phyloP scores from a whole-genome alignment of 2,888 invertebrate genomes.

The Xylota segnis region DNA sequence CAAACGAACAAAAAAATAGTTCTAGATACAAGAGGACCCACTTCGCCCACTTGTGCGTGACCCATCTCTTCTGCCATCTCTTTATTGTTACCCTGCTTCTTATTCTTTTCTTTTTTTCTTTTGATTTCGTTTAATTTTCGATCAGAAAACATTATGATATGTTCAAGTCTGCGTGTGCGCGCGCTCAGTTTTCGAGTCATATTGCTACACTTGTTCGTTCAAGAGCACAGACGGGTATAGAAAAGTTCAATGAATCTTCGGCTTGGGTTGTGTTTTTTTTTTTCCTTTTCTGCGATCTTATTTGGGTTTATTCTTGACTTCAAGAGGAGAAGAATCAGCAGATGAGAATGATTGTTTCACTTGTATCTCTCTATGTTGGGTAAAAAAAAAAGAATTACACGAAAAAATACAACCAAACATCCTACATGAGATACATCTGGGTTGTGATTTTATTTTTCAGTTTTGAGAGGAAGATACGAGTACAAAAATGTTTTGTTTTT shows the following conservation, averaged over 20 bases:
- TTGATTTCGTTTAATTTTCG: slow-evolving; percentile 39
- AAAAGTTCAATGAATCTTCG: slow-evolving; percentile 46
- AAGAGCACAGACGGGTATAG: background rate
- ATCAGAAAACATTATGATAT: slow-evolving; percentile 16
- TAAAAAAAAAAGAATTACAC: slow-evolving; percentile 3
- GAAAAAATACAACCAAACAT: background rate
- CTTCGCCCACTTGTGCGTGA: slow-evolving; percentile 65
- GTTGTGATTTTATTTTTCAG: background rate
- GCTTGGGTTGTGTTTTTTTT: background rate
- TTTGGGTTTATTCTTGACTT: slow-evolving; percentile 36
- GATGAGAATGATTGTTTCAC: slow-evolving; percentile 14
- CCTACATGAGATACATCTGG: slow-evolving; percentile 6
- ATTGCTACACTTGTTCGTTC: slow-evolving; percentile 19
- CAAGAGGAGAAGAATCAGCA: slow-evolving; percentile 11
- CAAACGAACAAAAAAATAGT: slow-evolving; percentile 26
- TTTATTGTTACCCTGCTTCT: slow-evolving; percentile 28
- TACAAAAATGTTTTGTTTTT: too few species aligned
- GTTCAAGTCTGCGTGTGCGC: slow-evolving; percentile 24
- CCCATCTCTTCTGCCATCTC: slow-evolving; percentile 35
- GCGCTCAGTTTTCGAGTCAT: slow-evolving; percentile 17
- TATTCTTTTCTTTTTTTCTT: too few species aligned
- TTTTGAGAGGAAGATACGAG: background rate
- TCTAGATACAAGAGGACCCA: slow-evolving; percentile 2
- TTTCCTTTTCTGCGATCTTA: slow-evolving; percentile 40
- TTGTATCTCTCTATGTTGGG: slow-evolving; percentile 14